A percentile compares a stretch with the other conserved stretches of the same genome.
These are phyloP conservation scores for Pangasius krempfi DNA, from an alignment of 2,797 vertebrate species.

Conservation along the genomic window DNA sequence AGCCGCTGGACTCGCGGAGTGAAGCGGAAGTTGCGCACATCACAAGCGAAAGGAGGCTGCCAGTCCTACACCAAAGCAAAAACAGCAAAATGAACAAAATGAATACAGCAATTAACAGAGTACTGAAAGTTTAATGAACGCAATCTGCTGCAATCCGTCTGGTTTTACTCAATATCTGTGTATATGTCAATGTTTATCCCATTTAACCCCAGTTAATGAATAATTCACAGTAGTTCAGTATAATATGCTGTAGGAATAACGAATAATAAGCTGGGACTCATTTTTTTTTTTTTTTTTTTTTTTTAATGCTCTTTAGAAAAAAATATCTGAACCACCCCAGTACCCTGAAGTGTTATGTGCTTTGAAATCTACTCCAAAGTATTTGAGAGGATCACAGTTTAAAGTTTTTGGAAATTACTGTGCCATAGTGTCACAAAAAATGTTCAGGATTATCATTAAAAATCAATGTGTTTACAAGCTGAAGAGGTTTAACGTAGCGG, in stretches of 20 bases:
- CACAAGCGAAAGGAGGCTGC: constrained; percentile 97
- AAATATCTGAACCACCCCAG: neutral
- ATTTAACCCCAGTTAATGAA: neutral
- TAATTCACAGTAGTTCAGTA: neutral
- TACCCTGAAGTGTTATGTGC: neutral
- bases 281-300: neutral
- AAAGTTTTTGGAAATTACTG: neutral
- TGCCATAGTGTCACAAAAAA: neutral
- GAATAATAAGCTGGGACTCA: neutral
- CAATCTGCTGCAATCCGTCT: neutral
- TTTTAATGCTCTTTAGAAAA: neutral
- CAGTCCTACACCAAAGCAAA: constrained; percentile 82
- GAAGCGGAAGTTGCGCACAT: constrained; percentile 95
- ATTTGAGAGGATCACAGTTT: neutral
- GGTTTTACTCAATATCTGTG: neutral
- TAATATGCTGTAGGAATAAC: neutral
- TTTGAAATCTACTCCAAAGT: neutral
- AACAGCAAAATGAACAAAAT: neutral
- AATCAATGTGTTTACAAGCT: neutral
- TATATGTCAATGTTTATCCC: neutral
- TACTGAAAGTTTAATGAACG: neutral
- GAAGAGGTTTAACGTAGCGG: neutral
- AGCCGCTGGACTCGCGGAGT: constrained; percentile 94
- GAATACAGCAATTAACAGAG: neutral
- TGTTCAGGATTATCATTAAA: neutral